Evolutionary conservation across 2,113 vertebrate species (phyloP), one percentile per base, ranked within the genome.

Genomic region (Forbesichthys agassizii): DNA sequence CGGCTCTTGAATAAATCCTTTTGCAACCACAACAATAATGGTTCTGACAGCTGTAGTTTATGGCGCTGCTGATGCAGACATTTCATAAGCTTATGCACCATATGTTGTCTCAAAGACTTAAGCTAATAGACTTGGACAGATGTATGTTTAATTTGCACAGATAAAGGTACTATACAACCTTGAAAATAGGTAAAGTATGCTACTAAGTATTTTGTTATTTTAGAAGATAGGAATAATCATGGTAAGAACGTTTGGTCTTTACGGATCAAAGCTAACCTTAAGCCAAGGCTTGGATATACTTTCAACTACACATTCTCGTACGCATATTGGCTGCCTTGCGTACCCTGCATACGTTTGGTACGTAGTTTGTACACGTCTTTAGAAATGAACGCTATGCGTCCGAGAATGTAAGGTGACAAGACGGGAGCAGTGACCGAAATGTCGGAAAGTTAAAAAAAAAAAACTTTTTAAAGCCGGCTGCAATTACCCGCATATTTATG

Each of bases 11-110:
- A 27, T 27, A 76, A 87, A 85, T 86, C 84, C 67, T 48, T 6
- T 6, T 59, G 60, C 66, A 86, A 80, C 64, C 82, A 75, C 80
- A 85, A 84, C 84, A 83, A 61, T 80, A 75, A 78, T 46, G 3
- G 33, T 27, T 74, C 62, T 48, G 63, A 71, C 86, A 84, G 81
- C 79, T 80, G 83, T 67, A 77, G 71, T 68, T 60, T 13, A 14
- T 77, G 62, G 13, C 78, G 73, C 82, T 67, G 81, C 84, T 83
- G 88, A 89, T 76, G 58, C 68, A 49, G 74, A 77, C 68, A 10
- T 81, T 89, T 86, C 66, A 86, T 90, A 89, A 92, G 91, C 87
- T 85, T 63, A 56, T 73, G 68, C 63, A 68, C 88, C 90, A 90
- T 91, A 89, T 91, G 90, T 85, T 74, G 80, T 80, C 82, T 84